phyloP scores from a whole-genome alignment of 2,797 vertebrate genomes.

The Cirrhinus molitorella region DNA sequence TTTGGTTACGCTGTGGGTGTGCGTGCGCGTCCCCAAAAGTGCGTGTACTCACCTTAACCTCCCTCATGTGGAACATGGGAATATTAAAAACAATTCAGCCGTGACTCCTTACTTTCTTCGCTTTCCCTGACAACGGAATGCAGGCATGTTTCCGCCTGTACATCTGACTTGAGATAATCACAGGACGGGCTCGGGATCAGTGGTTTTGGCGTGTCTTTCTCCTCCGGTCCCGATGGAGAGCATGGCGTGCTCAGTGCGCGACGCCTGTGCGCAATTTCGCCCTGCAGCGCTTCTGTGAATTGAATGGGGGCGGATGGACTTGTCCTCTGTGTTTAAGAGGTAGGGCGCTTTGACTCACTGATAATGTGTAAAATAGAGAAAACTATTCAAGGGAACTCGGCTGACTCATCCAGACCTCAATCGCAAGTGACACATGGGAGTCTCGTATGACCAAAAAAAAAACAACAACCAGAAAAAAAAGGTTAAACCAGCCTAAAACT shows the following conservation, averaged over 20 bases:
- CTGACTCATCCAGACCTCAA: constrained; percentile 32
- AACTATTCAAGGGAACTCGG: constrained; percentile 9
- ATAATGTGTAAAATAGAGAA: constrained; percentile 45
- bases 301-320: constrained; percentile 45
- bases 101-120: constrained; percentile 46
- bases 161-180: background rate
- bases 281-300: constrained; percentile 33
- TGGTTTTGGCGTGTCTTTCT: constrained; percentile 24
- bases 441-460: background rate
- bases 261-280: constrained; percentile 30
- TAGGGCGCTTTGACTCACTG: constrained; percentile 52
- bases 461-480: background rate
- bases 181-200: constrained; percentile 20
- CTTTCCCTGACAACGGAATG: constrained; percentile 49
- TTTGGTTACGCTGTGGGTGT: constrained; percentile 9
- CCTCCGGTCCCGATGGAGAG: constrained; percentile 33
- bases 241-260: constrained; percentile 22
- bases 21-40: background rate
- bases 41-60: constrained; percentile 56
- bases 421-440: constrained; percentile 3
- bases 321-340: constrained; percentile 38
- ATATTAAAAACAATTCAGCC: constrained; percentile 26
- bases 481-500: background rate
- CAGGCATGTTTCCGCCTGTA: constrained; percentile 58
- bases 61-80: constrained; percentile 66